A percentile compares a stretch with the other conserved stretches of the same genome.
Conservation (phyloP, 1,140 invertebrate genomes). For the Vanessa atalanta region DNA sequence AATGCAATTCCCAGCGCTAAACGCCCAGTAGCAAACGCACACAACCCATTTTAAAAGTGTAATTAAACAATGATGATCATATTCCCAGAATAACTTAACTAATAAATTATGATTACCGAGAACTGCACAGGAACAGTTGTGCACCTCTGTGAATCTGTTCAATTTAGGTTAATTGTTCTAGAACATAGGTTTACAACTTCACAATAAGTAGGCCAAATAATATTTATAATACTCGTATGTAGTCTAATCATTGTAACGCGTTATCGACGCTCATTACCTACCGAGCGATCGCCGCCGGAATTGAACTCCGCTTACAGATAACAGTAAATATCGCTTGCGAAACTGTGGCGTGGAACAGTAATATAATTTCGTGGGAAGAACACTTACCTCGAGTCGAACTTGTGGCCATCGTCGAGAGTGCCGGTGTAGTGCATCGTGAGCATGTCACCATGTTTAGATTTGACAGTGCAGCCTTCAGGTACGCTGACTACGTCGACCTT, state of each 20-base stretch:
- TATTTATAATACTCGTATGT: not conserved
- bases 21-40: not conserved
- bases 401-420: slow-evolving; percentile 91
- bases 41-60: slow-evolving; percentile 3
- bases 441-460: slow-evolving; percentile 93
- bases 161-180: slow-evolving; percentile 11
- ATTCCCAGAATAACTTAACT: not conserved
- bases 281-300: not conserved
- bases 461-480: slow-evolving; percentile 90
- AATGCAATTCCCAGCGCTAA: slow-evolving; percentile 3
- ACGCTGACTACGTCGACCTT: slow-evolving; percentile 91
- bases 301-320: slow-evolving; percentile 10
- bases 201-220: not conserved
- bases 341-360: not conserved
- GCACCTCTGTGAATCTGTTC: not conserved
- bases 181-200: not conserved
- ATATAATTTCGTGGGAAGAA: too few relatives aligned
- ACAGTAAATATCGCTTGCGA: not conserved
- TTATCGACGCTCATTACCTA: slow-evolving; percentile 3
- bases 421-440: slow-evolving; percentile 97
- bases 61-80: slow-evolving; percentile 2
- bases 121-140: not conserved
- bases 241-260: not conserved
- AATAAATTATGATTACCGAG: not conserved
- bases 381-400: slow-evolving; percentile 95